phyloP scores from a whole-genome alignment of 2,113 vertebrate genomes.

The Herpetotheres cachinnans region DNA sequence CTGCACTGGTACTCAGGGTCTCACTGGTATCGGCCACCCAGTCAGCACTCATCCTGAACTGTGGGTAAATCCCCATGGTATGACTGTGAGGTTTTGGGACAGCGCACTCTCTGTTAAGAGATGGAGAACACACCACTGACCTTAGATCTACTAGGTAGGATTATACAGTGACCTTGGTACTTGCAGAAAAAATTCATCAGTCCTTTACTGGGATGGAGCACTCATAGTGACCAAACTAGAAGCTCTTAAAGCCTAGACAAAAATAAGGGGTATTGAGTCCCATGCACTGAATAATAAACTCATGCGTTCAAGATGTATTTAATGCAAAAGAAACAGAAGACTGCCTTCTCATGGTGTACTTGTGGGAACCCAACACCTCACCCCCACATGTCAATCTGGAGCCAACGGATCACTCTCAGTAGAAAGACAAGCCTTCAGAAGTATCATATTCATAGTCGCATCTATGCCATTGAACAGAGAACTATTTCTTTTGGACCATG shows the following conservation, averaged over 20 bases:
- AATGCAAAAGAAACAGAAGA: neutral
- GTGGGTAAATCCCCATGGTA: neutral
- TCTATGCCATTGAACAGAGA: neutral
- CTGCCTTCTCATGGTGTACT: neutral
- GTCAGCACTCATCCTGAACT: neutral
- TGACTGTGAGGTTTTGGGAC: neutral
- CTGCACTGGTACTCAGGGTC: neutral
- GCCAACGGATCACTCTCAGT: neutral
- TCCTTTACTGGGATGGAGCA: neutral
- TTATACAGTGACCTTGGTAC: neutral
- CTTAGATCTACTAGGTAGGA: neutral
- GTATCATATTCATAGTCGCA: neutral
- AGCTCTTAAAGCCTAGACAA: neutral
- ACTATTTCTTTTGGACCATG: slow-evolving; percentile 11
- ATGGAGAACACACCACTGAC: neutral
- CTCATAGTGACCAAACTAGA: fast-evolving
- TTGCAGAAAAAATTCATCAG: neutral
- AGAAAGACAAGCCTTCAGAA: neutral
- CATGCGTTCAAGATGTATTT: neutral
- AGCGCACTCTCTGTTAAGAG: no score
- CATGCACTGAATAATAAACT: neutral
- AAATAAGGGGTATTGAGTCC: neutral
- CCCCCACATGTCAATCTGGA: neutral
- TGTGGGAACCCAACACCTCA: neutral
- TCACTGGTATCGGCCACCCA: neutral